These are phyloP conservation scores for Dendrophyllia cribrosa DNA, from an alignment of 64 coral and sea anemone species.

Conservation along the genomic window DNA sequence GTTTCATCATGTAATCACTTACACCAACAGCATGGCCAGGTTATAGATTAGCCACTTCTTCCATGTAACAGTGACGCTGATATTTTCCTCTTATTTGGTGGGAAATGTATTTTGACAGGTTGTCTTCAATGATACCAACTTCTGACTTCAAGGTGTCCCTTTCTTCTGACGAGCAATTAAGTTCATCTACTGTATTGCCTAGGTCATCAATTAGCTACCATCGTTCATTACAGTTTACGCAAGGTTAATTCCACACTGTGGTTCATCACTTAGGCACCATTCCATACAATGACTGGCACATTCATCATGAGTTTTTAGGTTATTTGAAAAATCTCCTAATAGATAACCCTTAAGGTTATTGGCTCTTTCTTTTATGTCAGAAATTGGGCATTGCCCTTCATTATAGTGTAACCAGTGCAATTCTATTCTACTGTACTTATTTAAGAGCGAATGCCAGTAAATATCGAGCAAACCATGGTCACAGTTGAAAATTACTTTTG, in stretches of 20 bases:
- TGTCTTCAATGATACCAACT: conserved; percentile 12
- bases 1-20: conserved; percentile 79
- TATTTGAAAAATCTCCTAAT: conserved; percentile 49
- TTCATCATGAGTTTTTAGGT: conserved; percentile 38
- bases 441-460: no score
- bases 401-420: not conserved
- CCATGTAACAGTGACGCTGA: conserved; percentile 21
- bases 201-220: conserved; percentile 51
- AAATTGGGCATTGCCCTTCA: conserved; percentile 19
- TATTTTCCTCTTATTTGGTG: conserved; percentile 36
- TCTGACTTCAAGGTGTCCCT: conserved; percentile 3
- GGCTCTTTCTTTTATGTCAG: conserved; percentile 38
- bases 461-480: no score
- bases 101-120: conserved; percentile 41
- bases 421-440: no score
- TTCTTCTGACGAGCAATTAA: not conserved
- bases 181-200: conserved; percentile 6
- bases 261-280: conserved; percentile 36
- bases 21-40: conserved; percentile 68
- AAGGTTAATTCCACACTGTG: conserved; percentile 36
- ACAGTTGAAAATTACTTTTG: no score
- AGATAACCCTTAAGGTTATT: conserved; percentile 65
- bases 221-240: conserved; percentile 32
- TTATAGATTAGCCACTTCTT: conserved; percentile 38
- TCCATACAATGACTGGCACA: conserved; percentile 77